These are phyloP conservation scores for Thecophora atra DNA, from an alignment of 2,888 invertebrate genomes.

Conservation along the genomic window DNA sequence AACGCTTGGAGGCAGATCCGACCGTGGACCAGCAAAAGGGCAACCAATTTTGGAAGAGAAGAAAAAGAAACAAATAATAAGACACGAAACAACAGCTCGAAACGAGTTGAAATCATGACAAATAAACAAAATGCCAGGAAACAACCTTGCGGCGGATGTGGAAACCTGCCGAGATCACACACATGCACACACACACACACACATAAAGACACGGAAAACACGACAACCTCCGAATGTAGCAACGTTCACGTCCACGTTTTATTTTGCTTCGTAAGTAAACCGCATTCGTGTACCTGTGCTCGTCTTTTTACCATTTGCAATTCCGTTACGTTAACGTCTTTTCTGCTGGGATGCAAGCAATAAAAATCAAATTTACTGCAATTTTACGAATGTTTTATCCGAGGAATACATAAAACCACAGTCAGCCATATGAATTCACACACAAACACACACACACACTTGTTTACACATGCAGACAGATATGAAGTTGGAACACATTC, in stretches of 20 bases:
- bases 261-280: slow-evolving; percentile 15
- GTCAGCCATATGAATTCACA: no score
- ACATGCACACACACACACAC: slow-evolving; percentile 1
- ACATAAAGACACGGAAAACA: not conserved
- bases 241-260: slow-evolving; percentile 6
- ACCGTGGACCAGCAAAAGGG: not conserved
- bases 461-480: slow-evolving; percentile 5
- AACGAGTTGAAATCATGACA: not conserved
- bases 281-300: slow-evolving; percentile 18
- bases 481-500: no score
- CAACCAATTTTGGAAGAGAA: not conserved
- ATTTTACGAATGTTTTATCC: slow-evolving; percentile 34
- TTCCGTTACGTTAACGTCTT: slow-evolving; percentile 7
- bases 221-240: slow-evolving; percentile 5
- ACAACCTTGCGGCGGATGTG: slow-evolving; percentile 22
- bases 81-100: not conserved
- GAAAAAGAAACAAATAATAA: not conserved
- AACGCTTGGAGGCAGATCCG: not conserved
- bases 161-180: slow-evolving; percentile 8
- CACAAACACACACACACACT: not conserved
- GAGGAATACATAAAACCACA: not conserved
- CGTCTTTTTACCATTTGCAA: not conserved
- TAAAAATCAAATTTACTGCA: slow-evolving; percentile 42
- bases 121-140: slow-evolving; percentile 6
- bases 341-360: slow-evolving; percentile 35